Conservation (phyloP, 2,113 vertebrate genomes). For the Gallinago jamesoni region DNA sequence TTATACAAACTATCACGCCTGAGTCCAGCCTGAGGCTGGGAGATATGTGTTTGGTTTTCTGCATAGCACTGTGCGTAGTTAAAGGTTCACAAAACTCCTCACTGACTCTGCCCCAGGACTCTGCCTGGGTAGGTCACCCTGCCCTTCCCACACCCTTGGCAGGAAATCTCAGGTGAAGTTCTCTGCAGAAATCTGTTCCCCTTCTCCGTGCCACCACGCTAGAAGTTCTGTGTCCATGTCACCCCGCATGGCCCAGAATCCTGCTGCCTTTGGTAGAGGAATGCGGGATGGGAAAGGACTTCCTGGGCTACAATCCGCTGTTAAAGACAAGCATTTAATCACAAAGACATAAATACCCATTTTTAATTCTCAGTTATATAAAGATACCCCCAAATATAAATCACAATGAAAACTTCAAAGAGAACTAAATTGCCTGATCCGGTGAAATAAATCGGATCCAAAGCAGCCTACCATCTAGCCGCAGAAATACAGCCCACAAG, state of each 20-base stretch:
- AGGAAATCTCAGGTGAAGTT: background rate
- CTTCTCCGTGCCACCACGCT: background rate
- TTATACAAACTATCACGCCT: background rate
- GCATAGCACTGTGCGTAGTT: background rate
- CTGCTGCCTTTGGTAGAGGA: background rate
- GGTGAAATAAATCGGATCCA: slow-evolving; percentile 53
- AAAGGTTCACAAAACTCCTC: slow-evolving; percentile 1
- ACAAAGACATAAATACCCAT: background rate
- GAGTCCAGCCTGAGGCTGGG: slow-evolving; percentile 27
- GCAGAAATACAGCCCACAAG: slow-evolving; percentile 22
- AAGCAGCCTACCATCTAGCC: slow-evolving; percentile 23
- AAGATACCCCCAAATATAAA: slow-evolving; percentile 59
- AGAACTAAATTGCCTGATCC: slow-evolving; percentile 38
- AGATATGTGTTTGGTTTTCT: background rate
- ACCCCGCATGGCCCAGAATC: background rate
- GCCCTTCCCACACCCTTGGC: background rate
- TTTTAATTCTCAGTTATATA: slow-evolving; percentile 25
- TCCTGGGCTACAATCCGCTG: background rate
- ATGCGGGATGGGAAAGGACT: background rate
- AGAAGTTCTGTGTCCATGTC: background rate
- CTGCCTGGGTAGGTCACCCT: background rate
- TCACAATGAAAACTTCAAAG: slow-evolving; percentile 57
- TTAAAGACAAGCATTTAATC: slow-evolving; percentile 18
- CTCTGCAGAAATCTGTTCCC: background rate
- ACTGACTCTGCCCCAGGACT: background rate